Conservation (phyloP, 2,888 invertebrate genomes). For the Lycaena phlaeas region DNA sequence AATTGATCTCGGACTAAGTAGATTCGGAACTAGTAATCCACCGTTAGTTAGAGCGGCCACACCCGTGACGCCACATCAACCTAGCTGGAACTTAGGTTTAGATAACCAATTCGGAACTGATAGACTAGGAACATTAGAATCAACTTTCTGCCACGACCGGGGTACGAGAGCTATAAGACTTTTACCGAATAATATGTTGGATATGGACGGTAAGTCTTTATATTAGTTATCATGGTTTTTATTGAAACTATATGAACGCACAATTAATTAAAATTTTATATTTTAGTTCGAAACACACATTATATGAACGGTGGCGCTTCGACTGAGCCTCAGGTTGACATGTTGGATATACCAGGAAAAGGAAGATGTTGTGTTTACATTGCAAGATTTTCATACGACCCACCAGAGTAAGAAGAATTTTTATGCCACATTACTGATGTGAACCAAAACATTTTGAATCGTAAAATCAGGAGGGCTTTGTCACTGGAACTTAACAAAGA, state of each 20-base stretch:
- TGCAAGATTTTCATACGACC: constrained; percentile 84
- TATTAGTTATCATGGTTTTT: not conserved
- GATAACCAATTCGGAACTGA: constrained; percentile 75
- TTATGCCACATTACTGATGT: not conserved
- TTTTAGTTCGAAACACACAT: constrained; percentile 63
- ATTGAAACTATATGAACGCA: not conserved
- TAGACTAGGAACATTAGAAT: constrained; percentile 68
- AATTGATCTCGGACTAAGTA: constrained; percentile 77
- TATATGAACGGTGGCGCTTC: constrained; percentile 72
- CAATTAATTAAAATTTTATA: constrained; percentile 11
- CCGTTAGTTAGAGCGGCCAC: constrained; percentile 72
- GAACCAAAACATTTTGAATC: not conserved
- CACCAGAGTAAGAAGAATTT: constrained; percentile 73
- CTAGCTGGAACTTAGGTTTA: constrained; percentile 73
- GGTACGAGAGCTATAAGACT: constrained; percentile 71
- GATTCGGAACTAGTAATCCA: constrained; percentile 60
- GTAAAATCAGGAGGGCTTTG: not conserved
- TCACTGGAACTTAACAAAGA: too few species aligned
- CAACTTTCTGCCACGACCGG: constrained; percentile 73
- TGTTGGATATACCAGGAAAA: constrained; percentile 95
- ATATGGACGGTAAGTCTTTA: constrained; percentile 54
- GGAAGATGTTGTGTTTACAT: constrained; percentile 95
- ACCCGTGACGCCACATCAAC: constrained; percentile 77
- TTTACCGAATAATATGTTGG: constrained; percentile 59
- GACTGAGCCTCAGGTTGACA: constrained; percentile 86